Conservation (phyloP, 2,113 vertebrate genomes). For the Cinclus cinclus region DNA sequence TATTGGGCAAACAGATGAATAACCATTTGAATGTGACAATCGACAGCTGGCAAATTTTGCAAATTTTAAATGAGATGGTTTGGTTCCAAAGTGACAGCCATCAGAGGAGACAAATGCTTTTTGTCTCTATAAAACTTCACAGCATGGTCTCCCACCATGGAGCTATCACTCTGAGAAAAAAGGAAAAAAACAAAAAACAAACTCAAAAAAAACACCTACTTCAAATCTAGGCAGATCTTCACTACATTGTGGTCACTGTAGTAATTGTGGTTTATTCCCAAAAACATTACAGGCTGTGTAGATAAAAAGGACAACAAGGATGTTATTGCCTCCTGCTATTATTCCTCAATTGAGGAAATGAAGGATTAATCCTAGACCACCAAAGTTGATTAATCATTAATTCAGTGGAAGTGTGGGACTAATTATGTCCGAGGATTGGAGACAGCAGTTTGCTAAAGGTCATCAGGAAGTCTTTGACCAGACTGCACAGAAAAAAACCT, state of each 20-base stretch:
- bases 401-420: not conserved
- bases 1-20: not conserved
- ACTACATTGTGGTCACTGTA: not conserved
- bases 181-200: not conserved
- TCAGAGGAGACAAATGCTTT: not conserved
- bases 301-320: not conserved
- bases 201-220: not conserved
- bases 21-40: not conserved
- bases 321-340: not conserved
- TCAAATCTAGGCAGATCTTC: not conserved
- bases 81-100: conserved; percentile 10
- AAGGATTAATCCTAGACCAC: conserved; percentile 20
- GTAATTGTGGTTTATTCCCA: not conserved
- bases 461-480: not conserved
- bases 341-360: conserved; percentile 22
- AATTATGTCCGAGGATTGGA: not conserved
- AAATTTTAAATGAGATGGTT: not conserved
- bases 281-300: not conserved
- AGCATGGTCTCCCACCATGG: not conserved
- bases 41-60: not conserved
- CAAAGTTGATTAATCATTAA: conserved; percentile 3
- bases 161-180: not conserved
- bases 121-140: not conserved
- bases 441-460: not conserved
- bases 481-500: not conserved